Evolutionary conservation across 2,888 invertebrate species (phyloP), one percentile per base, ranked within the genome.

Genomic region (Maniola hyperantus): DNA sequence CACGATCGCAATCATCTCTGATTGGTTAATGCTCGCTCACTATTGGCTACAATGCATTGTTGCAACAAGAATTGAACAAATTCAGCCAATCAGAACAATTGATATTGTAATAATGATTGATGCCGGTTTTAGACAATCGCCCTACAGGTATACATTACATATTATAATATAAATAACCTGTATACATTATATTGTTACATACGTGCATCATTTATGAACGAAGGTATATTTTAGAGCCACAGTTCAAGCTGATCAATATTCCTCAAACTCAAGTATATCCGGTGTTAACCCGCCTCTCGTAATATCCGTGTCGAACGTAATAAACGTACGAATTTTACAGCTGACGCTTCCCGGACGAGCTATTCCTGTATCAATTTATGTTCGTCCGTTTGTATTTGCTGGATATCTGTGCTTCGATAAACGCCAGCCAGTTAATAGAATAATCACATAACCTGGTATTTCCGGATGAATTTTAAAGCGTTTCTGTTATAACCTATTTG

Each of bases 351-450:
- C 36, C 20, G 20, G 20, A 26, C 51, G 53, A 39, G 42, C 46
- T 65, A 59, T 65, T 60, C 54, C 48, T 54, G 59, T 54, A 60
- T 39, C 34, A 44, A 48, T 54, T 51, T 54, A 36, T 59, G 59
- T 65, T 60, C 51, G 53, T 42, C 39, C 48, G 36, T 50, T 58
- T n/a, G 33, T 65, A 65, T 59, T 48, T 54, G n/a, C 50, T 39
- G 15, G 59, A 53, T 48, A 26, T 55, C 36, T 54, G 53, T 39
- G 36, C 54, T 34, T 15, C 26, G 60, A 65, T 61, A 55, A 39
- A 60, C 53, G 54, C n/a, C 55, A 48, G 54, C 15, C 36, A 36
- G 15, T 26, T 42, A 54, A 55, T 55, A 61, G 44, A 65, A 65
- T 65, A 60, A 65, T 36, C 54, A 54, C 15, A 51, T 48, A 48